Conservation (phyloP, 2,113 vertebrate species). For the Notarius quadriscutis region DNA sequence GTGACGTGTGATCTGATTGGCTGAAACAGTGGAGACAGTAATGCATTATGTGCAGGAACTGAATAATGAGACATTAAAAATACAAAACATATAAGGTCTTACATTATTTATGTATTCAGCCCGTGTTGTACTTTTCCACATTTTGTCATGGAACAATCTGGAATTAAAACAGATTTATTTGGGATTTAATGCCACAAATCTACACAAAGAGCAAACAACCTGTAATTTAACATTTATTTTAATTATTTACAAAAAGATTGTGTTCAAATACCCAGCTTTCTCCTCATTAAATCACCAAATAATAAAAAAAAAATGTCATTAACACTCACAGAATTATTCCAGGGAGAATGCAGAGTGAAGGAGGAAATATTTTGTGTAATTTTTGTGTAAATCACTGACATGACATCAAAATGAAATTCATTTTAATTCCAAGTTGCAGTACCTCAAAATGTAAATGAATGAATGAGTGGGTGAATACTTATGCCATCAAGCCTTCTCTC, state of each 20-base stretch:
- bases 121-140: neutral
- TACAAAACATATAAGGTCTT: neutral
- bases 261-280: neutral
- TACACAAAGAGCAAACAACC: neutral
- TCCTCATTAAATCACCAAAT: neutral
- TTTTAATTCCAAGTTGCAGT: neutral
- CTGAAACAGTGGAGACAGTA: neutral
- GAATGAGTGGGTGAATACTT: neutral
- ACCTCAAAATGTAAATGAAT: neutral
- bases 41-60: neutral
- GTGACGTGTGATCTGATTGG: neutral
- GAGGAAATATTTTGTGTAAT: neutral
- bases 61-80: neutral
- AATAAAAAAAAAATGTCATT: too few species aligned
- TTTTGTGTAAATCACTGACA: neutral
- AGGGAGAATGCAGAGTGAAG: neutral
- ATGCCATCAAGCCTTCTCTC: neutral
- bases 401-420: neutral
- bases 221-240: neutral
- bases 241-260: neutral
- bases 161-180: neutral
- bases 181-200: neutral
- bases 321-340: neutral
- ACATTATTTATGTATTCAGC: neutral
- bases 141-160: neutral